Conservation (phyloP, 2,888 invertebrate species). For the Danaus chrysippus region DNA sequence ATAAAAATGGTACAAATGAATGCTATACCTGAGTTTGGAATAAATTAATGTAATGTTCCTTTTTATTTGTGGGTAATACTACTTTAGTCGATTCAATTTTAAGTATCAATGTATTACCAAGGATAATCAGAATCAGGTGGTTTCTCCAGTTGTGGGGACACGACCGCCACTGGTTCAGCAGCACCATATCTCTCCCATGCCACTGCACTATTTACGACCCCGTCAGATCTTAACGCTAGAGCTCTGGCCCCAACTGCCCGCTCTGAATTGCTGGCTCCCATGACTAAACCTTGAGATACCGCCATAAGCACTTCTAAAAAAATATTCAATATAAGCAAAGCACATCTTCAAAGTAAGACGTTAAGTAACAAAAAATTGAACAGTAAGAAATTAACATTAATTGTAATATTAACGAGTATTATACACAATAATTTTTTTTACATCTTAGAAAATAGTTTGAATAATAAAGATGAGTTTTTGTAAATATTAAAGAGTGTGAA, state of each 20-base stretch:
- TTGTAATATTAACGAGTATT: too few relatives aligned
- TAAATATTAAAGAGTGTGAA: too few relatives aligned
- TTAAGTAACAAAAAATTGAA: not conserved
- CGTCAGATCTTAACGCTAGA: constrained; percentile 57
- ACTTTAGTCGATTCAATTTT: not conserved
- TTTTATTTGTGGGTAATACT: not conserved
- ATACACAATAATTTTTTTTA: too few relatives aligned
- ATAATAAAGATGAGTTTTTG: too few relatives aligned
- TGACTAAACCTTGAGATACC: constrained; percentile 84
- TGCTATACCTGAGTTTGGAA: not conserved
- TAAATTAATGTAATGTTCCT: not conserved
- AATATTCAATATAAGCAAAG: not conserved
- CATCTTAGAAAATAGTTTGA: too few relatives aligned
- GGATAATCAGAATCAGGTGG: constrained; percentile 84
- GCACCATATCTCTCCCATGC: constrained; percentile 65
- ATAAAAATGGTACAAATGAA: constrained; percentile 14
- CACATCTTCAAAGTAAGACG: not conserved
- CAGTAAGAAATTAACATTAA: not conserved
- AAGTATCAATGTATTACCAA: constrained; percentile 73
- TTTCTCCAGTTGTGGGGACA: constrained; percentile 78
- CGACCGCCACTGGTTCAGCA: constrained; percentile 65
- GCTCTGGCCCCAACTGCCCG: constrained; percentile 78
- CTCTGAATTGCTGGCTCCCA: constrained; percentile 63
- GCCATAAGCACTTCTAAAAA: constrained; percentile 84
- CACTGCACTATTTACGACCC: constrained; percentile 61